Percentiles rank a stretch among this genome's conserved stretches.
These are phyloP conservation scores for Nemotelus nigrinus DNA, from an alignment of 2,888 invertebrate species.

Conservation along the genomic window DNA sequence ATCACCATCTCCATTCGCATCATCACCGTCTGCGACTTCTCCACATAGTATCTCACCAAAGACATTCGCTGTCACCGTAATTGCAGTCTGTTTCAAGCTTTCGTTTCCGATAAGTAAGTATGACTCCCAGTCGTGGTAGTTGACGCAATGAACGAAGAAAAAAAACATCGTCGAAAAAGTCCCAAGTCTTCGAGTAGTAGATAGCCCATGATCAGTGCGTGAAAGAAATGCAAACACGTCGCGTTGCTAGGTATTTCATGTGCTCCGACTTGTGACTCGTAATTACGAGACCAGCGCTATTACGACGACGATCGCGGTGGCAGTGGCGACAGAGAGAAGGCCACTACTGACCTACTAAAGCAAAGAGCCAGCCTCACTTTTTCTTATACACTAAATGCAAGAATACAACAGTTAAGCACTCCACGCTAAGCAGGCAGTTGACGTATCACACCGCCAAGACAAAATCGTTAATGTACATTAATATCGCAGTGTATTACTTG, in stretches of 20 bases:
- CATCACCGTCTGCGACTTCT: no score
- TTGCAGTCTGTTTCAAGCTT: background rate
- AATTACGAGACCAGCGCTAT: background rate
- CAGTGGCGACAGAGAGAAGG: slow-evolving; percentile 51
- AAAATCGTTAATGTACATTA: slow-evolving; percentile 48
- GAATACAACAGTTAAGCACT: slow-evolving; percentile 54
- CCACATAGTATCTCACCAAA: slow-evolving; percentile 43
- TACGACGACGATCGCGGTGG: background rate
- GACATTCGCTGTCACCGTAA: slow-evolving; percentile 45
- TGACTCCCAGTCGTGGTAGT: slow-evolving; percentile 50
- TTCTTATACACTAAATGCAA: slow-evolving; percentile 52
- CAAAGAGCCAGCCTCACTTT: slow-evolving; percentile 54
- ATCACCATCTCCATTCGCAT: slow-evolving; percentile 46
- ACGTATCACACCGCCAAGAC: slow-evolving; percentile 51
- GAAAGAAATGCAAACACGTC: slow-evolving; percentile 42
- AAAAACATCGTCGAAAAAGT: no score
- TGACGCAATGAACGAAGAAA: slow-evolving; percentile 39
- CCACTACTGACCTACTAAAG: slow-evolving; percentile 64
- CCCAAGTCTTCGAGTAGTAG: no score
- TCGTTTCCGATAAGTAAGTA: no score
- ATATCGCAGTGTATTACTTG: slow-evolving; percentile 18
- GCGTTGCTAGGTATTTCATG: slow-evolving; percentile 31
- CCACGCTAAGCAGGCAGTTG: slow-evolving; percentile 53
- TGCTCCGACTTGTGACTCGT: slow-evolving; percentile 7
- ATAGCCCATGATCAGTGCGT: background rate